Conservation (phyloP, 2,888 invertebrate genomes). For the Melipona beecheii region DNA sequence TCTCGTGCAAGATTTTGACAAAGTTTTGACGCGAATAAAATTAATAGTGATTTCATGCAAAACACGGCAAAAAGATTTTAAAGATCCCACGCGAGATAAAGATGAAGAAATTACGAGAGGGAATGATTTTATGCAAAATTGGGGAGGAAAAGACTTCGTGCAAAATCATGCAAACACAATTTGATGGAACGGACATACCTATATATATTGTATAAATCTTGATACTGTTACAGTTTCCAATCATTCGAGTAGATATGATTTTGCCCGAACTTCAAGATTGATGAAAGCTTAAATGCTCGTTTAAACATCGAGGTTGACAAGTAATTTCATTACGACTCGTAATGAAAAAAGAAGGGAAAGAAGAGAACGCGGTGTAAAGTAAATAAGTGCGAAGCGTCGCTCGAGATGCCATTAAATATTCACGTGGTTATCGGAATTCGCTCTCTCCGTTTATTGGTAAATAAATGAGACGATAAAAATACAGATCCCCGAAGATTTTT, state of each 20-base stretch:
- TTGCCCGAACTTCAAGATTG: background rate
- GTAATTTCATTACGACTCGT: background rate
- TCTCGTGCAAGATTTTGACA: background rate
- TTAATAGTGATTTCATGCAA: background rate
- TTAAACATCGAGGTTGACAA: background rate
- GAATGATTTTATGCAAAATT: too few species aligned
- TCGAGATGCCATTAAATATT: conserved; percentile 23
- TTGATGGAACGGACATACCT: background rate
- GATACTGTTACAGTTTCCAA: too few species aligned
- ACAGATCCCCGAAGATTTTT: conserved; percentile 14
- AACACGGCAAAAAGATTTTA: background rate
- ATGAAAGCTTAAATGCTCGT: background rate
- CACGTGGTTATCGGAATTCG: conserved; percentile 21
- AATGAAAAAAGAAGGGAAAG: background rate
- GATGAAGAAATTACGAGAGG: too few species aligned
- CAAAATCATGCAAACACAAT: background rate
- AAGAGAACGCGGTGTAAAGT: too few species aligned
- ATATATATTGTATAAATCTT: background rate
- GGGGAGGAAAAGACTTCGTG: background rate
- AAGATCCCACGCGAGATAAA: too few species aligned
- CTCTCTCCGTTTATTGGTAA: conserved; percentile 42
- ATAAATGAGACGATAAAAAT: conserved; percentile 53
- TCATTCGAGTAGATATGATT: too few species aligned
- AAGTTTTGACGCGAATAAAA: too few species aligned
- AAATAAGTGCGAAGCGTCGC: conserved; percentile 12